These are phyloP conservation scores for Lepilemur ruficaudatus DNA, from an alignment of 2,797 vertebrate species.

Conservation along the genomic window DNA sequence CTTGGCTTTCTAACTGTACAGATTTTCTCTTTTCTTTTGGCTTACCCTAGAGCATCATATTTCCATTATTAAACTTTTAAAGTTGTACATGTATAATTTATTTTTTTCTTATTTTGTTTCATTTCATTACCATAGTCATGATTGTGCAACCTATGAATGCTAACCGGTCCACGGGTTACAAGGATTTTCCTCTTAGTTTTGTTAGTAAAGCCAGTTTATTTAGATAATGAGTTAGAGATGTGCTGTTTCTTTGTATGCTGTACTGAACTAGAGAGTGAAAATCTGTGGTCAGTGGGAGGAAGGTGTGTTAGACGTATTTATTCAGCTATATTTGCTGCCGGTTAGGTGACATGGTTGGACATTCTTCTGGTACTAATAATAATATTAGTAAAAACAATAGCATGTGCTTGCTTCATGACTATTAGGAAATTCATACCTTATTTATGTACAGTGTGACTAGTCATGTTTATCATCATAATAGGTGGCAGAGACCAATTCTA, in stretches of 20 bases:
- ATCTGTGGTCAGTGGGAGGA: neutral
- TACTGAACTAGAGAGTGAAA: neutral
- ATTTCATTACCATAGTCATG: constrained; percentile 52
- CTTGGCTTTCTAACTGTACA: constrained; percentile 37
- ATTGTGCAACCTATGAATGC: neutral
- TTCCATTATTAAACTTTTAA: constrained; percentile 58
- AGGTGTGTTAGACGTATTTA: neutral
- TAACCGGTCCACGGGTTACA: neutral
- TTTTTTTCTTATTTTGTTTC: constrained; percentile 65
- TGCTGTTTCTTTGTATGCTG: neutral
- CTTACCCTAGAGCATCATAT: neutral
- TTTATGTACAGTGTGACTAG: neutral
- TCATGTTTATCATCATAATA: neutral
- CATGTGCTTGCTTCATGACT: neutral
- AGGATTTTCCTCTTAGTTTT: neutral
- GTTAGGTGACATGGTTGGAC: neutral
- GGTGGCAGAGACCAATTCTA: neutral
- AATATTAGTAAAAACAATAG: constrained; percentile 7
- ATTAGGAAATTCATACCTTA: neutral
- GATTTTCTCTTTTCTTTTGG: constrained; percentile 45
- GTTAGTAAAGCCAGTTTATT: neutral
- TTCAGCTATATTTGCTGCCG: neutral
- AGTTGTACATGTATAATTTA: constrained; percentile 64
- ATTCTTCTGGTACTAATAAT: neutral
- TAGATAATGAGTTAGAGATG: neutral